Evolutionary conservation across 1,140 invertebrate species (phyloP), one percentile per base, ranked within the genome.

Genomic region (Zaprionus vittiger): DNA sequence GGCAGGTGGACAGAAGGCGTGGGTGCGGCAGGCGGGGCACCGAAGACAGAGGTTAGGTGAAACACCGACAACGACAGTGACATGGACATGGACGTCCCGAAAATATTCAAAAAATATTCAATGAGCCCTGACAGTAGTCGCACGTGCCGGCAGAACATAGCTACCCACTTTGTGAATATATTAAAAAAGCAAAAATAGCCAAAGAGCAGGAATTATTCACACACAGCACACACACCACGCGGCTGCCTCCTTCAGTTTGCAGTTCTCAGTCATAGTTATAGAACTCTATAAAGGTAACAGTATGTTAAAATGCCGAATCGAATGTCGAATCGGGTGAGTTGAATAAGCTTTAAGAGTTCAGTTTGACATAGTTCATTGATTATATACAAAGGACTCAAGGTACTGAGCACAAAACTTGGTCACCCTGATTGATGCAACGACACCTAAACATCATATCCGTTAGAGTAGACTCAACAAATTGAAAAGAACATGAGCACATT

Each of bases 121-220:
- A 66, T 64, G 73, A 52, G 54, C 24, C 54, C 60, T 52, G 60
- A 71, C 73, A 64, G 60, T 31, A n/a, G 44, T 44, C 28, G 41
- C 67, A 75, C 49, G 41, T 64, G 54, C 31, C 49, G 26, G 11
- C 49, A 49, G 54, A 62, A 61, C 73, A 80, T 80, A 73, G 75
- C 59, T 80, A 84, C 77, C 69, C 77, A 77, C 78, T 84, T 84
- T 83, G 56, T 52, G 17, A 37, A 77, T 71, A 72, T 79, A 79
- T 80, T 76, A 83, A 64, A 28, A 68, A 65, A 47, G 38, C 15
- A 52, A 57, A 81, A 61, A 77, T 82, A 80, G 69, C 41, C 65
- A 71, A 76, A 65, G 81, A 60, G 38, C 6, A 44, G 28, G 5
- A 14, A 67, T 31, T 20, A 56, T 20, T 37, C 47, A 37, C 56